Conservation (phyloP, 2,888 invertebrate species). For the Drosophila testacea region DNA sequence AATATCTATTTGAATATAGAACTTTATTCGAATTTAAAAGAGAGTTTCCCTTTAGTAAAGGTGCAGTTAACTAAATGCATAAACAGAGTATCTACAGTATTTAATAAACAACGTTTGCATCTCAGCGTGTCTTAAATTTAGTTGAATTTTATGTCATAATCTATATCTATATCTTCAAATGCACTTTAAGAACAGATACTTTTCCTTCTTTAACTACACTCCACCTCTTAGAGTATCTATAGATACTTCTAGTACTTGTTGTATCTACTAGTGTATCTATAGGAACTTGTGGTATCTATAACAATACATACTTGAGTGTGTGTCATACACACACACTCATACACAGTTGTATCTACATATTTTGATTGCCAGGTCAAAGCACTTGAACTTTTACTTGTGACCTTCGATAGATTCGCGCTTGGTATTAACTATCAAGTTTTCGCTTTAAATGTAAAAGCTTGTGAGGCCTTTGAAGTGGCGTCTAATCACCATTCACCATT, state of each 20-base stretch:
- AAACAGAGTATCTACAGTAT: not conserved
- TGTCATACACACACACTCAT: not conserved
- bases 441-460: constrained; percentile 52
- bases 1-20: constrained; percentile 2
- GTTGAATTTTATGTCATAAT: not conserved
- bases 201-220: not conserved
- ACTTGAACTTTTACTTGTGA: constrained; percentile 53
- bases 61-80: too few species aligned
- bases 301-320: not conserved
- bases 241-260: not conserved
- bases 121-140: not conserved
- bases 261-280: not conserved
- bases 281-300: not conserved
- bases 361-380: constrained; percentile 24
- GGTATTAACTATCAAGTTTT: constrained; percentile 51
- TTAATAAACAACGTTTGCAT: not conserved
- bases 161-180: not conserved
- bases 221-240: not conserved
- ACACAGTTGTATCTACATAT: constrained; percentile 6
- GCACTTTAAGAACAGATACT: not conserved
- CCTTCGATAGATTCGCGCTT: constrained; percentile 48
- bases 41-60: too few species aligned
- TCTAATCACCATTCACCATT: constrained; percentile 55
- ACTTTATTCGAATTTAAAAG: not conserved
- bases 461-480: constrained; percentile 63